These are phyloP conservation scores for Varanus komodoensis DNA, from an alignment of 2,113 vertebrate species.

Conservation along the genomic window DNA sequence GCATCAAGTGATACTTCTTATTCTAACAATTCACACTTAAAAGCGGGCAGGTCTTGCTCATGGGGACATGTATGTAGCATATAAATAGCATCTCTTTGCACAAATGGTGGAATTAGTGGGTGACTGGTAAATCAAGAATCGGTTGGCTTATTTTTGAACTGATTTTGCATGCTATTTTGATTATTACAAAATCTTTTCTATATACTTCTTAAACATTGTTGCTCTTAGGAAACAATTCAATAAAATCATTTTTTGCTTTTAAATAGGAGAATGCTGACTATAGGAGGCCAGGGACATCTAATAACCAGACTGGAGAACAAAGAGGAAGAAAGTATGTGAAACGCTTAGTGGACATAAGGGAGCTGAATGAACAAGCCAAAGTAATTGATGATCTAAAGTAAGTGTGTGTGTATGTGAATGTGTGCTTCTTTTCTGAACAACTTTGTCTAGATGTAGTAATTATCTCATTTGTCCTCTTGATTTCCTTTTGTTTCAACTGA, in stretches of 20 bases:
- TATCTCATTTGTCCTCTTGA: background rate
- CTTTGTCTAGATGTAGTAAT: background rate
- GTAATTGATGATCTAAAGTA: slow-evolving; percentile 99
- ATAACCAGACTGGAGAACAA: slow-evolving; percentile 84
- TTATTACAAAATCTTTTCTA: slow-evolving; percentile 62
- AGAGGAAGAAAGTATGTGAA: slow-evolving; percentile 92
- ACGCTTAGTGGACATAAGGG: slow-evolving; percentile 94
- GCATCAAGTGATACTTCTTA: slow-evolving; percentile 74
- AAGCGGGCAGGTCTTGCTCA: slow-evolving; percentile 90
- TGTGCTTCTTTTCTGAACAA: background rate
- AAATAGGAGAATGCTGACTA: slow-evolving; percentile 89
- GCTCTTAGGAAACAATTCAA: slow-evolving; percentile 1
- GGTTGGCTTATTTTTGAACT: slow-evolving; percentile 46
- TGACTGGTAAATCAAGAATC: slow-evolving; percentile 74
- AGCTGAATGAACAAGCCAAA: slow-evolving; percentile 98
- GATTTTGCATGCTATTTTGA: slow-evolving; percentile 79
- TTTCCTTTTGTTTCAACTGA: background rate
- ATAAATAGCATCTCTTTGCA: slow-evolving; percentile 56
- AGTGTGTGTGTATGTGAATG: slow-evolving; percentile 46
- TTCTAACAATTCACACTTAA: slow-evolving; percentile 78
- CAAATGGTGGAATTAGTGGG: slow-evolving; percentile 71
- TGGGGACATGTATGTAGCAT: slow-evolving; percentile 96
- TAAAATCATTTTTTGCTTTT: slow-evolving; percentile 34
- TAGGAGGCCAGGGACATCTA: slow-evolving; percentile 81
- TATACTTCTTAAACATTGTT: background rate